Evolutionary conservation across 2,888 invertebrate genomes (phyloP).

Genomic region (Ophraella communa): DNA sequence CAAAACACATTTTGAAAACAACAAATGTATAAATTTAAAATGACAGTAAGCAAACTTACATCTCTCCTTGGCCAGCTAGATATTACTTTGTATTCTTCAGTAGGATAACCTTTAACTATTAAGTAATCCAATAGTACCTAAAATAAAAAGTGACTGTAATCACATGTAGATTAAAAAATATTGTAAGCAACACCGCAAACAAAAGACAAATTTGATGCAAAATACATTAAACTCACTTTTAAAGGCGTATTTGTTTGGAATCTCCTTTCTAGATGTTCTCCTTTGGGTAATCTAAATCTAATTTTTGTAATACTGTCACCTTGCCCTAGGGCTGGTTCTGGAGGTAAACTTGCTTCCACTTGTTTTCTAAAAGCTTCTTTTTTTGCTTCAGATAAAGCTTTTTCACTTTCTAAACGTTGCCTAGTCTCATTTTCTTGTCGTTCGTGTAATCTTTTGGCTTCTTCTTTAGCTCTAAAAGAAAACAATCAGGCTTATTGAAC

Average conservation of each 20-base stretch:
- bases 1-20: no score
- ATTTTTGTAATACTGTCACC: conserved; percentile 73
- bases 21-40: no score
- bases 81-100: conserved; percentile 88
- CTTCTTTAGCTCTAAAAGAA: conserved; percentile 79
- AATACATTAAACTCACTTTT: no score
- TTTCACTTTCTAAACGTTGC: conserved; percentile 77
- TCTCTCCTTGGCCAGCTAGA: conserved; percentile 95
- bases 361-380: conserved; percentile 73
- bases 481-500: no score
- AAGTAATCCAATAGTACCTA: conserved; percentile 86
- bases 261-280: conserved; percentile 77
- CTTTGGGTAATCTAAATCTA: conserved; percentile 82
- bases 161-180: not conserved
- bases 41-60: conserved; percentile 76
- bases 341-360: conserved; percentile 74
- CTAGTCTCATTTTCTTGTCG: conserved; percentile 74
- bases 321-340: conserved; percentile 69
- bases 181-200: no score
- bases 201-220: no score
- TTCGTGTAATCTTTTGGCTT: conserved; percentile 80
- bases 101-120: conserved; percentile 86
- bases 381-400: conserved; percentile 73
- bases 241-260: conserved; percentile 70
- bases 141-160: conserved; percentile 46